Base-by-base conservation (phyloP, 1,140 invertebrate genomes). In the Tetramorium alpestre region DNA sequence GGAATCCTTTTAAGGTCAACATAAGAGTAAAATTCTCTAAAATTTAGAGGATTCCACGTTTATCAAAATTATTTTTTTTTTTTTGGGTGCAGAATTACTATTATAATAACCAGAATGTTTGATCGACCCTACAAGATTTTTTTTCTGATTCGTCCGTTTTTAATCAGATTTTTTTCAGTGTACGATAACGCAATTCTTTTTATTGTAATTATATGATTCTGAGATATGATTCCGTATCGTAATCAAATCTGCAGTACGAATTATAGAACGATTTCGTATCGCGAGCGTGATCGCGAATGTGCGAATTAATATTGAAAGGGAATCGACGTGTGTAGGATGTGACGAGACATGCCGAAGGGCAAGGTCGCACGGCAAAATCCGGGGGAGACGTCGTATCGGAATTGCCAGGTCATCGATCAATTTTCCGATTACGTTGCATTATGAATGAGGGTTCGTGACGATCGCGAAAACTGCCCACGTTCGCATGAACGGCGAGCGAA, bases 391-490 rank as follows among this genome's bases (percentile, higher is more conserved):
- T 4, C n/a, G 65, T 75, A 38, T 84, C 54, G 69, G 25, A 62
- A 84, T 84, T 60, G 69, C 25, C 22, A 47, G 54, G 80, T 75
- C 67, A 62, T 75, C 69, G 69, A 84, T 84, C 69, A 84, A 84
- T 44, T 84, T 73, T 75, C 54, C 41, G 70, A 84, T 84, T 84
- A 84, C 28, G 28, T 38, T 84, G 41, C 69, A 73, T 84, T 84
- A 84, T 84, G 69, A 84, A 84, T 8, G n/a, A 72, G 28, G 49
- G 10, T 44, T 81, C 47, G 65, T 56, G 47, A 70, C 67, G 54
- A 84, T 73, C 69, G 47, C 47, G 58, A 49, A 33, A 75, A 60
- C 18, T 60, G 69, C 69, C 13, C 44, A 73, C 69, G 54, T 54
- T 82, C 13, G 51, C 41, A 73, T 0, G 13, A 80, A 54, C 28